Percentiles rank a stretch among this genome's conserved stretches.
phyloP scores from a whole-genome alignment of 2,888 invertebrate species.

The Yponomeuta malinellus region DNA sequence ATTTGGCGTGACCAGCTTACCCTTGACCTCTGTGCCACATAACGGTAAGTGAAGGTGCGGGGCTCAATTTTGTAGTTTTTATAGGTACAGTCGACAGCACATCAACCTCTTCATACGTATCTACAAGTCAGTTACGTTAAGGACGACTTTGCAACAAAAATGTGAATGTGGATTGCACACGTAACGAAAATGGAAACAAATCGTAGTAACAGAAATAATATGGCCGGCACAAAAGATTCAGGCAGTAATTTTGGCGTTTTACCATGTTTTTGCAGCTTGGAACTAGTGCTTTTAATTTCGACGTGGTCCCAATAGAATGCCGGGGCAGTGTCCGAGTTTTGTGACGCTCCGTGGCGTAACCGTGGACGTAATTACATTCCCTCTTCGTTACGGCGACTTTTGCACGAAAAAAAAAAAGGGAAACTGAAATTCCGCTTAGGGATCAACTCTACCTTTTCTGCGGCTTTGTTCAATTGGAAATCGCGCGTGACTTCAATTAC shows the following conservation, averaged over 20 bases:
- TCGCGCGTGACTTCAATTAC: background rate
- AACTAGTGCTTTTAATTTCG: background rate
- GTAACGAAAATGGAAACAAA: too few species aligned
- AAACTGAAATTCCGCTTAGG: background rate
- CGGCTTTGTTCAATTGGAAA: background rate
- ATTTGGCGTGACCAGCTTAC: too few species aligned
- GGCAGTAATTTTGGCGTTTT: background rate
- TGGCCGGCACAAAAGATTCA: background rate
- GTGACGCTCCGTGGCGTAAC: background rate
- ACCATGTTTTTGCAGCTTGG: background rate
- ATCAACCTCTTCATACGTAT: too few species aligned
- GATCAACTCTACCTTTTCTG: background rate
- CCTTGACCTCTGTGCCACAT: too few species aligned
- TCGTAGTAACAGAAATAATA: too few species aligned
- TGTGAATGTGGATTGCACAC: too few species aligned
- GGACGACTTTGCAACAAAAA: too few species aligned
- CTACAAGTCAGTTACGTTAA: too few species aligned
- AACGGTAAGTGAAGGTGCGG: too few species aligned
- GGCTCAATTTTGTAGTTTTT: too few species aligned
- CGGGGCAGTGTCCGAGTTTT: background rate
- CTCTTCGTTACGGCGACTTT: conserved; percentile 6
- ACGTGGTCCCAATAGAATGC: conserved; percentile 5
- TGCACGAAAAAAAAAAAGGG: background rate
- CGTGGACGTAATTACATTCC: conserved; percentile 7
- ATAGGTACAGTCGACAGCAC: too few species aligned